Evolutionary conservation across 2,888 invertebrate genomes (phyloP), one percentile per base, ranked within the genome.

Genomic region (Macrosiphum euphorbiae): DNA sequence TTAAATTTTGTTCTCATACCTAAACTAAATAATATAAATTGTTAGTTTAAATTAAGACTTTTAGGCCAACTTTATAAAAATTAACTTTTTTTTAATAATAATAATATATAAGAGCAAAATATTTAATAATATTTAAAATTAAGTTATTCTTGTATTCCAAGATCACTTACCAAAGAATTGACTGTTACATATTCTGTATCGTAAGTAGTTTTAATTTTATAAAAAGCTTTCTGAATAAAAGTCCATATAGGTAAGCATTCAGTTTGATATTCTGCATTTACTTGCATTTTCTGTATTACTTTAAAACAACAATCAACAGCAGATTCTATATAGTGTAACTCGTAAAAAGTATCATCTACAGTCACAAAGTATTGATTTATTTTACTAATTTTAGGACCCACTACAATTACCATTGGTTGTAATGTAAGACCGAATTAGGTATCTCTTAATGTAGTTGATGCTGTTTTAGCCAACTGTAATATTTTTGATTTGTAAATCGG

Each of bases 251-350:
- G 85, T 13, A 86, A 28, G 28, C 47, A 26, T 86, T 86, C 85
- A 24, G 24, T 86, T 44, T 47, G 26, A 44, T 86, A 86, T 28
- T 86, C 85, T 26, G 44, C 85, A 13, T 86, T 86, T 47, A 86
- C n/a, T 4, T 28, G 85, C 85, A 58, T n/a, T n/a, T n/a, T n/a
- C n/a, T 88, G 55, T 11, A 44, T 26, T 41, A 88, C 41, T 58
- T 58, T 88, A 16, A 58, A 88, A 58, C 88, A 88, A 55, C 84
- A 84, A 26, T 84, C 84, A 8, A 84, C 84, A 41, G 87, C 87
- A 87, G 87, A 50, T 20, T 52, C n/a, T 10, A 87, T 52, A 50
- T n/a, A 87, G 20, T 87, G 35, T 50, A 87, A 50, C 11, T 41
- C n/a, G 20, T 55, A 88, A 55, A 35, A 88, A 20, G 88, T 88